These are phyloP conservation scores for Grammomys surdaster DNA, from an alignment of 2,113 vertebrate species.

Conservation along the genomic window DNA sequence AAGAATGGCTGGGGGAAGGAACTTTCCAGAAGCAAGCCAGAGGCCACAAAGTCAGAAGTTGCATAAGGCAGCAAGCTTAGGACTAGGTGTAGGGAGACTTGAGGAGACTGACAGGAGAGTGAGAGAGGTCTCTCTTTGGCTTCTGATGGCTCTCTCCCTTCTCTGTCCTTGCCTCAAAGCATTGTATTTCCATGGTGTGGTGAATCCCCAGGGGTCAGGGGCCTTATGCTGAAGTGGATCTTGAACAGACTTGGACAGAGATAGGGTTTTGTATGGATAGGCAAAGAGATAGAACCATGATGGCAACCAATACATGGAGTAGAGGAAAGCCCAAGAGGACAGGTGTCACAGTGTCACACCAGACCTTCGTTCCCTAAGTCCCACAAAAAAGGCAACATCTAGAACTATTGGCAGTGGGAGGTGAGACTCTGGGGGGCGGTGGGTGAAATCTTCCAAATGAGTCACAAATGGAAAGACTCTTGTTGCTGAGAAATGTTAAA, in stretches of 20 bases:
- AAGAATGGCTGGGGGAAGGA: neutral
- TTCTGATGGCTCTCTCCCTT: neutral
- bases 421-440: neutral
- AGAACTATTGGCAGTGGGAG: neutral
- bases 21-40: neutral
- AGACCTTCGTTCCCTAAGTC: neutral
- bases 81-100: neutral
- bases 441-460: neutral
- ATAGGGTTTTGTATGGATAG: accelerated
- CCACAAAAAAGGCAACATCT: neutral
- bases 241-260: neutral
- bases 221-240: neutral
- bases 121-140: neutral
- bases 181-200: neutral
- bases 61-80: neutral
- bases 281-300: neutral
- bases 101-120: neutral
- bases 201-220: neutral
- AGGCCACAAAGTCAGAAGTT: neutral
- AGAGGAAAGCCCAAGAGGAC: neutral
- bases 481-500: neutral
- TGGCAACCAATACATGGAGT: neutral
- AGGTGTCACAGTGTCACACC: neutral
- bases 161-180: neutral
- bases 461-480: neutral